Evolutionary conservation across 2,888 invertebrate species (phyloP).

Genomic region (Unio pictorum): DNA sequence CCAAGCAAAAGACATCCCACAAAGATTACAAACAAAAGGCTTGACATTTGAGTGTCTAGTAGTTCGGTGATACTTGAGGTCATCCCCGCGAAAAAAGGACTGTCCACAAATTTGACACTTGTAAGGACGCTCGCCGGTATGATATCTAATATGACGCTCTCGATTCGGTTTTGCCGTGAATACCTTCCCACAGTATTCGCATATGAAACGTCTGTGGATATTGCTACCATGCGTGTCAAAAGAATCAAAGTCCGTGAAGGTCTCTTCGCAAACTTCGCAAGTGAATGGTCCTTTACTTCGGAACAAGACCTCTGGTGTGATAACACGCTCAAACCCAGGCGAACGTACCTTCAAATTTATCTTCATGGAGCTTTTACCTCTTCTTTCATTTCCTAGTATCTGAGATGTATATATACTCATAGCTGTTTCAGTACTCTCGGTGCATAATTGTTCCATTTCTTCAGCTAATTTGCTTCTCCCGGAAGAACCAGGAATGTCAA

Average conservation of each 20-base stretch:
- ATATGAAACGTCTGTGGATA: slow-evolving; percentile 64
- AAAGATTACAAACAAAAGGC: slow-evolving; percentile 47
- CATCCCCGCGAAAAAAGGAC: slow-evolving; percentile 60
- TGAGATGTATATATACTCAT: no score
- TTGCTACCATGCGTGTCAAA: slow-evolving; percentile 62
- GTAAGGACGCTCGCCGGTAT: slow-evolving; percentile 68
- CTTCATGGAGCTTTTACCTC: slow-evolving; percentile 7
- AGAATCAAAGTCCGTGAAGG: slow-evolving; percentile 51
- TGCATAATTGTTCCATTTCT: no score
- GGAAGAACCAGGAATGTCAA: no score
- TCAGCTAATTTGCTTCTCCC: no score
- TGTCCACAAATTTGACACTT: slow-evolving; percentile 56
- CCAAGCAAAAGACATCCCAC: slow-evolving; percentile 49
- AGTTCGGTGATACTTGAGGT: slow-evolving; percentile 62
- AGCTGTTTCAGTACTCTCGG: no score
- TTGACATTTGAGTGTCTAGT: slow-evolving; percentile 54
- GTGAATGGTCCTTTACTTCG: slow-evolving; percentile 40
- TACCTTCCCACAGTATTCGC: slow-evolving; percentile 66
- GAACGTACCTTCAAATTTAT: slow-evolving; percentile 29
- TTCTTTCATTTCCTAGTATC: no score
- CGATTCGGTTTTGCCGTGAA: slow-evolving; percentile 69
- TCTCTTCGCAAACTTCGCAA: slow-evolving; percentile 47
- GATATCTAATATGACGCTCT: slow-evolving; percentile 68
- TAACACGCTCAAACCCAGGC: slow-evolving; percentile 49
- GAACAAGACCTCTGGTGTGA: slow-evolving; percentile 52